phyloP scores from a whole-genome alignment of 2,888 invertebrate genomes.

The Athalia cordata region DNA sequence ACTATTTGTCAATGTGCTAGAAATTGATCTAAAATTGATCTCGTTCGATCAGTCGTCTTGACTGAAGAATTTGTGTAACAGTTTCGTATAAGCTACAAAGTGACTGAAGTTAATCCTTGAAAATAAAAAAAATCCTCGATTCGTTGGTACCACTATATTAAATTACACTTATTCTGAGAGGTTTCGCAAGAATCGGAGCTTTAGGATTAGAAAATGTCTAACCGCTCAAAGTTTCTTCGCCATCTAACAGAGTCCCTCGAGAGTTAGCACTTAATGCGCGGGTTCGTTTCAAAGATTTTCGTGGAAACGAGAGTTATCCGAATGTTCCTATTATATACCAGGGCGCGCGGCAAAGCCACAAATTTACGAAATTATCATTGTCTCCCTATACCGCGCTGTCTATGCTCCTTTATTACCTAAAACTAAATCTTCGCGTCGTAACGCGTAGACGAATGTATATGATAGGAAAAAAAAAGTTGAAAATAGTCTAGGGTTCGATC shows the following conservation, averaged over 20 bases:
- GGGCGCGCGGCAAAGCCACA: not conserved
- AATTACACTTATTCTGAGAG: too few relatives aligned
- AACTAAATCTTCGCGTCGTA: too few relatives aligned
- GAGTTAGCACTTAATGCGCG: too few relatives aligned
- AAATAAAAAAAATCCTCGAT: too few relatives aligned
- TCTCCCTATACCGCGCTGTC: not conserved
- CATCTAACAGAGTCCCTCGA: too few relatives aligned
- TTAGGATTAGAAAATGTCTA: too few relatives aligned
- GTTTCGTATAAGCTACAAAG: not conserved
- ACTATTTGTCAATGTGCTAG: not conserved
- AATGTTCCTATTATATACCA: not conserved
- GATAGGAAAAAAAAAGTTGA: not conserved
- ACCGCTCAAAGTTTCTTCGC: too few relatives aligned
- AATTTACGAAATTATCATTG: slow-evolving; percentile 6
- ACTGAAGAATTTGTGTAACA: not conserved
- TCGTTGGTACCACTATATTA: too few relatives aligned
- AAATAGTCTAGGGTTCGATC: not conserved
- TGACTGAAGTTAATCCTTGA: too few relatives aligned
- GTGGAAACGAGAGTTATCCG: not conserved
- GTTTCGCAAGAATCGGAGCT: too few relatives aligned
- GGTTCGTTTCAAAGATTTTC: not conserved
- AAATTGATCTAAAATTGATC: slow-evolving; percentile 20
- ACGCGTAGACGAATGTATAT: too few relatives aligned
- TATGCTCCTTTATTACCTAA: too few relatives aligned
- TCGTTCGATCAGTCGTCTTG: not conserved